Evolutionary conservation across 1,140 invertebrate genomes (phyloP), one percentile per base, ranked within the genome.

Genomic region (Berghia stephanieae): DNA sequence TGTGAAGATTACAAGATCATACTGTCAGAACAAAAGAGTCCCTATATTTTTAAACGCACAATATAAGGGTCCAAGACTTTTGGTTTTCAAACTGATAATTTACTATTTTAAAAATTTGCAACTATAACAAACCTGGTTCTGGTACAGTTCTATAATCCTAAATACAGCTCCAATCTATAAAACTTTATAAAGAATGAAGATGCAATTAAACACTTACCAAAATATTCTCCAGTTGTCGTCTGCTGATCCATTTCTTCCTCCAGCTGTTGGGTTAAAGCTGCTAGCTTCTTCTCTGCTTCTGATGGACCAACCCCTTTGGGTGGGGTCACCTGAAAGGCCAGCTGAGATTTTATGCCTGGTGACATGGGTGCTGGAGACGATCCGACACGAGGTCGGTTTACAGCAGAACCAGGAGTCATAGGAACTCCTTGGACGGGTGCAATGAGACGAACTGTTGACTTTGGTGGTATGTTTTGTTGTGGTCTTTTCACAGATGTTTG

Each of bases 201-300:
- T 10, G 31, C 31, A 67, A 67, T 27, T 75, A 38, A 44, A 44
- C 52, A 89, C 91, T 92, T 91, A 96, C 96, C 97, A 92, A 98
- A 98, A 89, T 97, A 98, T 92, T 98, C 96, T 80, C 96, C 96
- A 88, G 96, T 94, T 89, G 96, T 95, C 90, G 96, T 95, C 81
- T 96, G 94, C 83, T 95, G 94, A 86, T 98, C 96, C 94, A 98
- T 95, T 81, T 90, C 89, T 80, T 88, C 86, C 80, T 90, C 90
- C 27, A 90, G 81, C 81, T 90, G 86, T 78, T 89, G 86, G 34
- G 90, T 90, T 43, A 90, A 79, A 49, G 87, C 89, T 66, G 89
- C 88, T 70, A 90, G 79, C 80, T 90, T 90, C 77, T 86, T 83
- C 80, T 90, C 90, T 16, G 89, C 89, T 68, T 90, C 89, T 34